Conservation (phyloP, 2,797 vertebrate species). For the Pagetopsis macropterus region DNA sequence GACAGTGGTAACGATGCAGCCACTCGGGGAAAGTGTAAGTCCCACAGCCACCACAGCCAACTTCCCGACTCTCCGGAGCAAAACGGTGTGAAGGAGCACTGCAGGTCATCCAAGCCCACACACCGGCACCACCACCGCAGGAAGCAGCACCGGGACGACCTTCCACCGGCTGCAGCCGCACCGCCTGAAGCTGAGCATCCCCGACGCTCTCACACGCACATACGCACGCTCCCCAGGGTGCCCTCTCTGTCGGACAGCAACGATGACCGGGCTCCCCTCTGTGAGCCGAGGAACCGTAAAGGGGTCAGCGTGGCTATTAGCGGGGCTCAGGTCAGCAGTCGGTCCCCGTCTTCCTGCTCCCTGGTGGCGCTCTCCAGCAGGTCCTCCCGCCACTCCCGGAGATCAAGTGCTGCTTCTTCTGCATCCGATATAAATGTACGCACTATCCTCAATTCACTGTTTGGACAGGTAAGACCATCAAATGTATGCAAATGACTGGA, state of each 20-base stretch:
- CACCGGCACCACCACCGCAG: conserved; percentile 82
- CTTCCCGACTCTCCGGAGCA: conserved; percentile 78
- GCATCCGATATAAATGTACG: conserved; percentile 87
- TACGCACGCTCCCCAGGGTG: conserved; percentile 72
- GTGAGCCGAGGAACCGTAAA: conserved; percentile 75
- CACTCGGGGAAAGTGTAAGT: conserved; percentile 77
- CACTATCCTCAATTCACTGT: conserved; percentile 93
- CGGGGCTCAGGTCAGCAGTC: conserved; percentile 65
- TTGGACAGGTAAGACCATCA: conserved; percentile 92
- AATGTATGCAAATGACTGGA: neutral
- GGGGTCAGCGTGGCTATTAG: conserved; percentile 48
- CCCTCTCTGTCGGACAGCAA: conserved; percentile 80
- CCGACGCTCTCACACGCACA: conserved; percentile 61
- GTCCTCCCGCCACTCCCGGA: conserved; percentile 83
- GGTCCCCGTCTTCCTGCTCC: conserved; percentile 79
- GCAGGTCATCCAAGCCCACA: conserved; percentile 75
- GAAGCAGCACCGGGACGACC: conserved; percentile 77
- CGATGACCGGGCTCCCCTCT: conserved; percentile 79
- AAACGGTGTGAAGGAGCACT: conserved; percentile 72
- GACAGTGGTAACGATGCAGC: conserved; percentile 66
- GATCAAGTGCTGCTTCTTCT: conserved; percentile 84
- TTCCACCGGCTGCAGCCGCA: conserved; percentile 27
- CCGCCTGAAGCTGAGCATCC: conserved; percentile 58
- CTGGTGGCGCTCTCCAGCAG: conserved; percentile 83
- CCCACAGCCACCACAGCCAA: conserved; percentile 59